Conservation (phyloP, 2,113 vertebrate species). For the Neofelis nebulosa region DNA sequence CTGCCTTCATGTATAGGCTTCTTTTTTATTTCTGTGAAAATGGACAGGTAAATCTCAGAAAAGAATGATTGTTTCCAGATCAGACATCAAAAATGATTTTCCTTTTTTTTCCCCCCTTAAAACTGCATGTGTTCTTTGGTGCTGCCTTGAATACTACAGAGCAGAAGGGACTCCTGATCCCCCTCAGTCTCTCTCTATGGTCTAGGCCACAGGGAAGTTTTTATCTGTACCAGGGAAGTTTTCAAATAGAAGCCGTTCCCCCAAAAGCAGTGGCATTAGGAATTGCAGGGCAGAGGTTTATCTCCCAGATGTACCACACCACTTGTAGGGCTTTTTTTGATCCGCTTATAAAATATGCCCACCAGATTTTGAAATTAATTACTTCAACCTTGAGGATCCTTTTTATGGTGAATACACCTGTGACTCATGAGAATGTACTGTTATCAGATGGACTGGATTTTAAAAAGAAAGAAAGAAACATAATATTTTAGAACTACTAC, state of each 20-base stretch:
- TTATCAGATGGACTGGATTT: not conserved
- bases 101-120: not conserved
- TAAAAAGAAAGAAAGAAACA: not conserved
- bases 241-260: not conserved
- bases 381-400: not conserved
- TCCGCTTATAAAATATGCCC: not conserved
- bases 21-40: not conserved
- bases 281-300: not conserved
- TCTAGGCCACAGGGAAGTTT: not conserved
- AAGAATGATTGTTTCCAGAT: not conserved
- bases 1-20: not conserved
- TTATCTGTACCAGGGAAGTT: not conserved
- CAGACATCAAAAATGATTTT: not conserved
- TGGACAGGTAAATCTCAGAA: not conserved
- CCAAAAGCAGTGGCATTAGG: not conserved
- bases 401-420: not conserved
- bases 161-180: not conserved
- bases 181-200: not conserved
- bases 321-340: not conserved
- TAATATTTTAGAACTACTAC: not conserved
- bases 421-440: not conserved
- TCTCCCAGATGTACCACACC: not conserved
- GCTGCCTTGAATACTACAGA: not conserved
- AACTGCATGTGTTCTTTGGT: not conserved
- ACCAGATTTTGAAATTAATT: not conserved